Conservation (phyloP, 2,888 invertebrate genomes). For the Cataglyphis livida region DNA sequence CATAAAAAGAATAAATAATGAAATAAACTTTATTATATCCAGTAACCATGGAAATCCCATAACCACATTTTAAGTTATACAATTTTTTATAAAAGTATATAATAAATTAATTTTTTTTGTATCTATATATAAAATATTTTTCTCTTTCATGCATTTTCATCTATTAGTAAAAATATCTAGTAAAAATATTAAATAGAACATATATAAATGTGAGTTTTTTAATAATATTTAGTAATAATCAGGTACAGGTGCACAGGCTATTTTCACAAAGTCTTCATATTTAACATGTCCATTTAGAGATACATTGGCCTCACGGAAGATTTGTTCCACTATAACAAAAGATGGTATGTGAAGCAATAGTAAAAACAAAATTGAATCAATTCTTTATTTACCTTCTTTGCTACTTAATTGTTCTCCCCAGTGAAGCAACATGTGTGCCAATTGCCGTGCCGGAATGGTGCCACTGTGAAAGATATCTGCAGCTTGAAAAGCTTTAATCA, state of each 20-base stretch:
- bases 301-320: constrained; percentile 96
- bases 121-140: constrained; percentile 41
- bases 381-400: constrained; percentile 87
- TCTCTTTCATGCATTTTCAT: neutral
- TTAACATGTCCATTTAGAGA: constrained; percentile 92
- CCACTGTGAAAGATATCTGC: constrained; percentile 92
- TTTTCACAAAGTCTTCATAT: constrained; percentile 97
- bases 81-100: neutral
- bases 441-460: constrained; percentile 92
- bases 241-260: constrained; percentile 96
- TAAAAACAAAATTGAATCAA: neutral
- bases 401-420: constrained; percentile 95
- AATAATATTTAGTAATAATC: constrained; percentile 91
- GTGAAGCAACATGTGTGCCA: constrained; percentile 94
- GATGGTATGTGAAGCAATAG: neutral
- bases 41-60: neutral
- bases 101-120: constrained; percentile 5
- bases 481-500: constrained; percentile 96
- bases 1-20: constrained; percentile 15
- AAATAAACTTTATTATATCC: constrained; percentile 13
- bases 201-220: constrained; percentile 11
- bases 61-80: constrained; percentile 34
- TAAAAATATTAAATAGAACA: neutral
- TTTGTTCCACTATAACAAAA: constrained; percentile 90
- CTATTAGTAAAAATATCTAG: neutral